Conservation (phyloP, 2,888 invertebrate species). For the Odontocerum albicorne region DNA sequence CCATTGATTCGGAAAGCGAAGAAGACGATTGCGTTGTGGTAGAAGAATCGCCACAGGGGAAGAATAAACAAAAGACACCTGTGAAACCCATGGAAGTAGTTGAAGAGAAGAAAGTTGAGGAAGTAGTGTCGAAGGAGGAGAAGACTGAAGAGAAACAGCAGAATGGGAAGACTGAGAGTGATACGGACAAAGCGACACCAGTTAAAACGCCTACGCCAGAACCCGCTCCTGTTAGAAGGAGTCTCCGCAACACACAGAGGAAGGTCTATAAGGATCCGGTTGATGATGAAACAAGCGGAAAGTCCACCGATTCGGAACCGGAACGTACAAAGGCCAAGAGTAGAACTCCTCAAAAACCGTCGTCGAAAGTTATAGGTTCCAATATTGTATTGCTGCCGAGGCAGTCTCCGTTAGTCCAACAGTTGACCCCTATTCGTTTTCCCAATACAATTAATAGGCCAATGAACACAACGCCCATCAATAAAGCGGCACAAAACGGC, state of each 20-base stretch:
- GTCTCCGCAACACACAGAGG: slow-evolving; percentile 13
- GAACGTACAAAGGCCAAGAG: neutral
- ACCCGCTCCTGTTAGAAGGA: slow-evolving; percentile 1
- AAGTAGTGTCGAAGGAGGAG: neutral
- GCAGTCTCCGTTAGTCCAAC: too few species aligned
- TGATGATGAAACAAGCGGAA: neutral
- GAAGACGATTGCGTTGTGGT: slow-evolving; percentile 23
- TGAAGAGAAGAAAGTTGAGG: neutral
- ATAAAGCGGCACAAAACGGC: slow-evolving; percentile 5
- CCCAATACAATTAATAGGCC: slow-evolving; percentile 1
- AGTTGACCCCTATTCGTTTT: too few species aligned
- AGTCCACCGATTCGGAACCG: neutral
- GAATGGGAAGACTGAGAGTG: too few species aligned
- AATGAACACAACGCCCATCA: too few species aligned
- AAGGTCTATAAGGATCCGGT: slow-evolving; percentile 8
- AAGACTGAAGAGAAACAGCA: too few species aligned
- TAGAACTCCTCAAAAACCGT: too few species aligned
- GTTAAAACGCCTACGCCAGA: too few species aligned
- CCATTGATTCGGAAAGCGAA: slow-evolving; percentile 16
- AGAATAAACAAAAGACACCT: neutral
- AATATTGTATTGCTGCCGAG: too few species aligned
- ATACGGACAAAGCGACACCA: neutral
- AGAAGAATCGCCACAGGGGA: slow-evolving; percentile 2
- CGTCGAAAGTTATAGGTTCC: too few species aligned
- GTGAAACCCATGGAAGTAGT: slow-evolving; percentile 1